Base-by-base conservation (phyloP, 2,888 invertebrate genomes). In the Drosophila falleni region DNA sequence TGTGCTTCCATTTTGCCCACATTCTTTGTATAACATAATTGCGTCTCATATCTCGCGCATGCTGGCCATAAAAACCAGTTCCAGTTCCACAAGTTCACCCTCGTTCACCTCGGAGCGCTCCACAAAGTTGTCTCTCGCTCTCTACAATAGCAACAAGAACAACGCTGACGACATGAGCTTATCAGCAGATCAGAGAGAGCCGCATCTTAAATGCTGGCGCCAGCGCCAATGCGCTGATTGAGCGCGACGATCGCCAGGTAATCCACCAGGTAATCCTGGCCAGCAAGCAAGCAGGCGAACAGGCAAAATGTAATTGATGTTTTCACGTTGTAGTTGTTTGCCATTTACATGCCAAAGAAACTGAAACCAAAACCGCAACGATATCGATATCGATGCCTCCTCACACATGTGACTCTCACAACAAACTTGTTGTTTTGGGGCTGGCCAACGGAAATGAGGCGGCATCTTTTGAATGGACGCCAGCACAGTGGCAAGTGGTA, bases 151-250 rank as follows among this genome's bases (percentile, higher is more conserved):
- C 19, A 60, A 62, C 55, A 61, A 74, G 55, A 64, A 63, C 67
- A 65, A 74, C 71, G 49, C 56, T 79, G 71, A 82, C 85, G 76
- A 81, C 81, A 82, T 81, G 79, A 69, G 82, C 87, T 91, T 92
- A 92, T 92, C 92, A 90, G 87, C 65, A 91, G 90, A 91, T 92
- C 92, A 91, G 87, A 92, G 90, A 89, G 80, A 74, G 87, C 92
- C 92, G 92, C 92, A 92, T 92, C 92, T 92, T 90, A 91, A 92
- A 91, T 87, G 91, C 90, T 92, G 92, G 92, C 92, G 92, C 92
- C 92, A 92, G 82, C 82, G 82, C 85, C 85, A 85, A 90, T 88
- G 89, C 90, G 90, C 90, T 90, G 91, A 91, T 91, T 90, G 91
- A 91, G 88, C 88, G 82, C 86, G 77, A 84, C 84, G 83, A 80